Conservation (phyloP, 2,888 invertebrate species). For the Agonum fuliginosum region DNA sequence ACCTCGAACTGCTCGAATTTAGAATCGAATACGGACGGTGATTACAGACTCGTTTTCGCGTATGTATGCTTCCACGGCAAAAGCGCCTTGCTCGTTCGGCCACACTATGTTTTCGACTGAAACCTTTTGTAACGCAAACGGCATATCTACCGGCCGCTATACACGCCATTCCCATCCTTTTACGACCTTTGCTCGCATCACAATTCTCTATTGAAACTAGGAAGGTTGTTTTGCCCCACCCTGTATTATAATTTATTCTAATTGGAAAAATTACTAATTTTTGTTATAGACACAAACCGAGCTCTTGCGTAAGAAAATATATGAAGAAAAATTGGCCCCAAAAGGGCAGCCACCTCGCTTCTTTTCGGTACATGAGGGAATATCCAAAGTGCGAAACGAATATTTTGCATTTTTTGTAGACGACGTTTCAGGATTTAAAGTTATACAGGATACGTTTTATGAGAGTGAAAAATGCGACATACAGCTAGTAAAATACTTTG, state of each 20-base stretch:
- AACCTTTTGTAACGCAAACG: too few relatives aligned
- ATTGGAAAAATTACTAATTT: not conserved
- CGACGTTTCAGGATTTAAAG: conserved; percentile 64
- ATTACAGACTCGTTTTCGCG: too few relatives aligned
- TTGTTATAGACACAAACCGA: not conserved
- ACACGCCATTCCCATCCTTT: too few relatives aligned
- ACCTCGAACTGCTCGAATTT: too few relatives aligned
- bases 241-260: not conserved
- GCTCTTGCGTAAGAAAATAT: conserved; percentile 26
- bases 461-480: conserved; percentile 68
- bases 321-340: conserved; percentile 16
- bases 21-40: too few relatives aligned
- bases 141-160: too few relatives aligned
- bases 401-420: conserved; percentile 65
- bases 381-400: conserved; percentile 47
- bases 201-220: too few relatives aligned
- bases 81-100: too few relatives aligned
- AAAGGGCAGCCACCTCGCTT: not conserved
- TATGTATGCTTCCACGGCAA: too few relatives aligned
- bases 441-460: conserved; percentile 65
- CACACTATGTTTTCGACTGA: too few relatives aligned
- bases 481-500: conserved; percentile 61
- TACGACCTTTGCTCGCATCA: too few relatives aligned
- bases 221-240: not conserved
- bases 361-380: conserved; percentile 2